These are phyloP conservation scores for Microtus californicus DNA, from an alignment of 2,797 vertebrate genomes.

Conservation along the genomic window DNA sequence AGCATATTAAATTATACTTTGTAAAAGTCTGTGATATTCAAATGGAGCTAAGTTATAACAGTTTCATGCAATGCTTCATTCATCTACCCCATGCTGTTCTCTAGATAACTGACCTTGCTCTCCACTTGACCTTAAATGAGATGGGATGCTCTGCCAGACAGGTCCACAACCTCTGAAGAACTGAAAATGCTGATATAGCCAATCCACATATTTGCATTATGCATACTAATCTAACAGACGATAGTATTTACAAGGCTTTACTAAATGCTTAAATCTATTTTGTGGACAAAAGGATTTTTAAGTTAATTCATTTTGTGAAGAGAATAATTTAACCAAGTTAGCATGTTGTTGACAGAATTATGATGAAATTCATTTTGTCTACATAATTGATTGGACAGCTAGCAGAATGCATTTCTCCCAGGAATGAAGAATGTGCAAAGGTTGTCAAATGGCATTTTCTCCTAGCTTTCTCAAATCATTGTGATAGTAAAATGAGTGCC, in stretches of 20 bases:
- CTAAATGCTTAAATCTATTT: slow-evolving; percentile 86
- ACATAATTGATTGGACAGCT: slow-evolving; percentile 85
- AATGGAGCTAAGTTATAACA: background rate
- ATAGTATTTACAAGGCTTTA: slow-evolving; percentile 84
- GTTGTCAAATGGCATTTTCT: slow-evolving; percentile 83
- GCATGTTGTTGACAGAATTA: slow-evolving; percentile 88
- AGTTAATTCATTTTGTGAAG: slow-evolving; percentile 87
- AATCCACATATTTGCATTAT: slow-evolving; percentile 79
- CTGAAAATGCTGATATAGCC: slow-evolving; percentile 65
- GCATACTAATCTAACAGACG: slow-evolving; percentile 79
- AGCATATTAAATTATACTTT: slow-evolving; percentile 56
- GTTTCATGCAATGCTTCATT: slow-evolving; percentile 42
- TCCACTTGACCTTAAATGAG: slow-evolving; percentile 55
- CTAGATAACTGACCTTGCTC: slow-evolving; percentile 48
- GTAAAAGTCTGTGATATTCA: slow-evolving; percentile 17
- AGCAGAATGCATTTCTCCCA: slow-evolving; percentile 80
- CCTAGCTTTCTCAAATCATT: slow-evolving; percentile 75
- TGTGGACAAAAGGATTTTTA: slow-evolving; percentile 87
- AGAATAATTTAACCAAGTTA: slow-evolving; percentile 88
- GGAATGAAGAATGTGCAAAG: slow-evolving; percentile 77
- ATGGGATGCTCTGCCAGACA: background rate
- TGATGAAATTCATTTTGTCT: slow-evolving; percentile 87
- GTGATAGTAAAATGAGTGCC: slow-evolving; percentile 82
- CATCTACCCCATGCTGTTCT: background rate
- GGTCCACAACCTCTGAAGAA: slow-evolving; percentile 57